Evolutionary conservation across 2,888 invertebrate genomes (phyloP).

Genomic region (Melangyna quadrimaculata): DNA sequence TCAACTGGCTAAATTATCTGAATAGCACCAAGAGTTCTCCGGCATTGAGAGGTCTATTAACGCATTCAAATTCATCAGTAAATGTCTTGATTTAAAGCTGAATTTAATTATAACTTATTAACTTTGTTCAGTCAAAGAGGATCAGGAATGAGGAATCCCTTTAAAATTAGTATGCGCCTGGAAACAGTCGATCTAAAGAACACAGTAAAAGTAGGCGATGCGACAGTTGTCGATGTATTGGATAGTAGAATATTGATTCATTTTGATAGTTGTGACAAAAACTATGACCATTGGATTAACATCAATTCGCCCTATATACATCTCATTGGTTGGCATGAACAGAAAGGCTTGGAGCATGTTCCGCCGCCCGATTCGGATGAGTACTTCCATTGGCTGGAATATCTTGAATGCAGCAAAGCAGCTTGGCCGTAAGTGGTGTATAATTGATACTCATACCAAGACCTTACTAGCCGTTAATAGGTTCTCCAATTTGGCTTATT

Average conservation of each 20-base stretch:
- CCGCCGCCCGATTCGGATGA: slow-evolving; percentile 82
- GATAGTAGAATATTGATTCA: slow-evolving; percentile 93
- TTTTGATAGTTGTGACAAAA: slow-evolving; percentile 97
- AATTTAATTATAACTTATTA: neutral
- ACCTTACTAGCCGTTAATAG: too few relatives aligned
- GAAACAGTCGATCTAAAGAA: slow-evolving; percentile 96
- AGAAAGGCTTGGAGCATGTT: slow-evolving; percentile 85
- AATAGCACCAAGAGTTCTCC: slow-evolving; percentile 88
- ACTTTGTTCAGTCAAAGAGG: slow-evolving; percentile 55
- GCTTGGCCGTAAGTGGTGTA: too few relatives aligned
- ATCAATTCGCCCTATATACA: slow-evolving; percentile 95
- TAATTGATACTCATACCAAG: too few relatives aligned
- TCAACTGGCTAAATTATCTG: slow-evolving; percentile 92
- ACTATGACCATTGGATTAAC: slow-evolving; percentile 97
- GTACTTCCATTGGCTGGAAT: slow-evolving; percentile 92
- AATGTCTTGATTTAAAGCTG: slow-evolving; percentile 74
- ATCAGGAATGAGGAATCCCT: slow-evolving; percentile 76
- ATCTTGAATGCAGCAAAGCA: slow-evolving; percentile 86
- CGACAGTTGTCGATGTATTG: slow-evolving; percentile 92
- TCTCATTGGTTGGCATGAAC: slow-evolving; percentile 95
- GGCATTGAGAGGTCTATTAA: slow-evolving; percentile 90
- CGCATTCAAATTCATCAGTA: slow-evolving; percentile 86
- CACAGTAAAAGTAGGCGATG: slow-evolving; percentile 92
- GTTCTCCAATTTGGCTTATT: too few relatives aligned
- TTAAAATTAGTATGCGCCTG: slow-evolving; percentile 90